These are phyloP conservation scores for Pectinophora gossypiella DNA, from an alignment of 1,140 invertebrate genomes.

Conservation along the genomic window DNA sequence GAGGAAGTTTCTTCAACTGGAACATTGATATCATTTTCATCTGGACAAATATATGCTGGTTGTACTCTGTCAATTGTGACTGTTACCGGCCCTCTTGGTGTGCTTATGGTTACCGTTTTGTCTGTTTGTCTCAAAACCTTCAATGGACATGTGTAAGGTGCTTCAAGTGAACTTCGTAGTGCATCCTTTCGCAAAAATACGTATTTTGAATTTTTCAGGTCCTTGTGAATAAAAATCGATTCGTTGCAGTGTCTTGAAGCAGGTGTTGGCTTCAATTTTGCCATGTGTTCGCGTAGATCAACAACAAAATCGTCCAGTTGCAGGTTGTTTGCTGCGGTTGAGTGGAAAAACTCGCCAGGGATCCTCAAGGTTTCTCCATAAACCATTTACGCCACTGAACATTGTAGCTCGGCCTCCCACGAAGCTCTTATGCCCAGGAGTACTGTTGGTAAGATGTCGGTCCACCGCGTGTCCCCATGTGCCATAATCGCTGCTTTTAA, in stretches of 20 bases:
- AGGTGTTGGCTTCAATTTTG: conserved; percentile 5
- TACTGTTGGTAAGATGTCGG: conserved; percentile 30
- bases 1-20: no score
- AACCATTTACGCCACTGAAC: conserved; percentile 16
- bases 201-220: no score
- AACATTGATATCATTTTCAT: no score
- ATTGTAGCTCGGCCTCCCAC: conserved; percentile 11
- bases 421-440: conserved; percentile 32
- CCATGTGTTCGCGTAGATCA: conserved; percentile 14
- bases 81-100: no score
- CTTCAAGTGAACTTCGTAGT: no score
- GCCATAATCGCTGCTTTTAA: no score
- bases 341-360: conserved; percentile 12
- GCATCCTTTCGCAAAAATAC: no score
- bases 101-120: no score
- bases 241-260: conserved; percentile 7
- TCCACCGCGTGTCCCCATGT: conserved; percentile 29
- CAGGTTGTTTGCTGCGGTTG: not conserved
- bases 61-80: no score
- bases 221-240: conserved; percentile 3
- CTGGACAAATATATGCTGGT: no score
- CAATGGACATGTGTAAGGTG: no score
- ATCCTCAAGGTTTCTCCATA: conserved; percentile 20
- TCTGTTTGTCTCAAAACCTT: no score
- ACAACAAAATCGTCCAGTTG: conserved; percentile 9